These are phyloP conservation scores for Drosophila affinis DNA, from an alignment of 2,888 invertebrate genomes.

Conservation along the genomic window DNA sequence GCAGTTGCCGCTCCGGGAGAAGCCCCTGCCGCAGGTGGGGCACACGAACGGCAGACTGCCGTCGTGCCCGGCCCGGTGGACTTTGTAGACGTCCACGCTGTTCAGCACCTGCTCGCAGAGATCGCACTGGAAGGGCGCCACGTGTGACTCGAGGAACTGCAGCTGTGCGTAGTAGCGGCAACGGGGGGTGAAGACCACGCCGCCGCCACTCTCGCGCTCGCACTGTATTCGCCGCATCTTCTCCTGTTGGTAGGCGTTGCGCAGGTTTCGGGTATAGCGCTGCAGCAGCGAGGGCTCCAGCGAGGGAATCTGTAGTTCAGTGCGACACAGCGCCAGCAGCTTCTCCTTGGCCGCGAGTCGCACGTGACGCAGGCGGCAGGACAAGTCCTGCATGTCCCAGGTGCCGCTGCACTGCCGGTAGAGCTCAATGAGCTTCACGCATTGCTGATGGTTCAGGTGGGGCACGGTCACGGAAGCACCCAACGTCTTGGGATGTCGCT, in stretches of 20 bases:
- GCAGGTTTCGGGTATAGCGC: constrained; percentile 20
- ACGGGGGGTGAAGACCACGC: constrained; percentile 1
- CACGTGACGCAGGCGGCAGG: constrained; percentile 38
- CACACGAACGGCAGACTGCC: constrained; percentile 39
- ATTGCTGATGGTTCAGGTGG: constrained; percentile 32
- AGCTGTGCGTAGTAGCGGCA: constrained; percentile 30
- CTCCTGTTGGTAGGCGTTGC: constrained; percentile 26
- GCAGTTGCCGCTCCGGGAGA: constrained; percentile 39
- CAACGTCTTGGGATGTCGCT: background rate
- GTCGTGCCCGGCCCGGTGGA: constrained; percentile 42
- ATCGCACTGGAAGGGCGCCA: constrained; percentile 41
- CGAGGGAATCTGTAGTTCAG: constrained; percentile 23
- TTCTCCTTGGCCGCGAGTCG: constrained; percentile 36
- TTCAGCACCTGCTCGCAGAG: constrained; percentile 27
- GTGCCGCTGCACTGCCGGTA: constrained; percentile 29
- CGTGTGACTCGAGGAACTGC: constrained; percentile 41
- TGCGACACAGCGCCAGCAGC: constrained; percentile 41
- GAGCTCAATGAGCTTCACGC: constrained; percentile 45
- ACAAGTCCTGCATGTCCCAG: constrained; percentile 51
- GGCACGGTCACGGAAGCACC: constrained; percentile 23
- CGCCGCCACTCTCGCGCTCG: background rate
- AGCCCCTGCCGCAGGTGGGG: constrained; percentile 42
- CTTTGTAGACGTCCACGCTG: constrained; percentile 42
- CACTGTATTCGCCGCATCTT: constrained; percentile 32
- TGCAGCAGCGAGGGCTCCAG: constrained; percentile 40